Conservation (phyloP, 2,797 vertebrate genomes). For the Ceryle rudis region DNA sequence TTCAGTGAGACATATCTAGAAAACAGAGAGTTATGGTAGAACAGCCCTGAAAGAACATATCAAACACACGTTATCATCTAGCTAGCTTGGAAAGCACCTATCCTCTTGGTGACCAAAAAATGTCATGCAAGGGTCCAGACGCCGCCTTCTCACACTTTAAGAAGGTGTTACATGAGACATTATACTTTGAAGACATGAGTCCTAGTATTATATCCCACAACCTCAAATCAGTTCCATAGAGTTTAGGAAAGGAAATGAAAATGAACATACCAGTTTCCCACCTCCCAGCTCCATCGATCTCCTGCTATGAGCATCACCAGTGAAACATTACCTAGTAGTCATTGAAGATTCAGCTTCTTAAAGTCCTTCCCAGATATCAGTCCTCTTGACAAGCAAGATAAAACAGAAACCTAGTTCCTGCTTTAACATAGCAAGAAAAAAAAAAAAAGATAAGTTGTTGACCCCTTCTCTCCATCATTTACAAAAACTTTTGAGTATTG, state of each 20-base stretch:
- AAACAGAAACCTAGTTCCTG: not conserved
- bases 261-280: not conserved
- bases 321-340: not conserved
- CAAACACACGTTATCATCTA: not conserved
- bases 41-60: not conserved
- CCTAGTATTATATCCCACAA: not conserved
- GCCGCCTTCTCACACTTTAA: not conserved
- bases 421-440: not conserved
- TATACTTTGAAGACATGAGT: not conserved
- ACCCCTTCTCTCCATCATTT: not conserved
- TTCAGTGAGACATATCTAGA: not conserved
- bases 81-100: not conserved
- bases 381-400: not conserved
- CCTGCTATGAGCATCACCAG: not conserved
- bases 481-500: not conserved
- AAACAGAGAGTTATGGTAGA: not conserved
- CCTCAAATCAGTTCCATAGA: not conserved
- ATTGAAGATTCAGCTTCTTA: not conserved
- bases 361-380: not conserved
- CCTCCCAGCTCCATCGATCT: not conserved
- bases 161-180: not conserved
- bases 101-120: not conserved
- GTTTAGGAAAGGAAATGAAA: not conserved
- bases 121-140: not conserved
- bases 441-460: not conserved